A percentile compares a stretch with the other conserved stretches of the same genome.
Evolutionary conservation across 2,797 vertebrate genomes (phyloP).

Genomic region (Etheostoma nigrum): DNA sequence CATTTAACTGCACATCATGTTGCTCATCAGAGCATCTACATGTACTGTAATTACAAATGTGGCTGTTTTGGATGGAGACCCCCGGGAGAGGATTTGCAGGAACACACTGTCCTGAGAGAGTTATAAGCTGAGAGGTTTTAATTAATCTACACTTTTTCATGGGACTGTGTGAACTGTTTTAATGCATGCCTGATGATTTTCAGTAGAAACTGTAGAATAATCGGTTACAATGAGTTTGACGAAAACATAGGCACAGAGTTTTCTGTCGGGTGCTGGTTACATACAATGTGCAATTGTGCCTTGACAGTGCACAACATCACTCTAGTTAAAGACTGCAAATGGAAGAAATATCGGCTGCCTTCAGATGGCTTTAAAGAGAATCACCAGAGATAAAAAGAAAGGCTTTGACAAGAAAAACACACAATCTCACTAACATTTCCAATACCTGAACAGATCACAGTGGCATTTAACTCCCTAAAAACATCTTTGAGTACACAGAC

Average conservation of each 20-base stretch:
- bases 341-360: neutral
- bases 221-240: neutral
- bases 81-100: slow-evolving; percentile 4
- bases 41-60: neutral
- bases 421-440: neutral
- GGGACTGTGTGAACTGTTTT: neutral
- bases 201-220: neutral
- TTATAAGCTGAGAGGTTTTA: slow-evolving; percentile 2
- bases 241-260: neutral
- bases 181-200: neutral
- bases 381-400: neutral
- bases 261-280: neutral
- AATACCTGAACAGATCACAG: neutral
- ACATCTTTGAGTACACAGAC: neutral
- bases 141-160: neutral
- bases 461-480: neutral
- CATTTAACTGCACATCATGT: neutral
- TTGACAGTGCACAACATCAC: neutral
- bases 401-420: neutral
- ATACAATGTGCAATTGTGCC: neutral
- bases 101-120: slow-evolving; percentile 3
- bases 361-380: slow-evolving; percentile 5
- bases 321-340: neutral
- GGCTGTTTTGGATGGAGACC: slow-evolving; percentile 4
- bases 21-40: neutral